These are phyloP conservation scores for Nothoprocta pentlandii DNA, from an alignment of 2,113 vertebrate species.

Conservation along the genomic window DNA sequence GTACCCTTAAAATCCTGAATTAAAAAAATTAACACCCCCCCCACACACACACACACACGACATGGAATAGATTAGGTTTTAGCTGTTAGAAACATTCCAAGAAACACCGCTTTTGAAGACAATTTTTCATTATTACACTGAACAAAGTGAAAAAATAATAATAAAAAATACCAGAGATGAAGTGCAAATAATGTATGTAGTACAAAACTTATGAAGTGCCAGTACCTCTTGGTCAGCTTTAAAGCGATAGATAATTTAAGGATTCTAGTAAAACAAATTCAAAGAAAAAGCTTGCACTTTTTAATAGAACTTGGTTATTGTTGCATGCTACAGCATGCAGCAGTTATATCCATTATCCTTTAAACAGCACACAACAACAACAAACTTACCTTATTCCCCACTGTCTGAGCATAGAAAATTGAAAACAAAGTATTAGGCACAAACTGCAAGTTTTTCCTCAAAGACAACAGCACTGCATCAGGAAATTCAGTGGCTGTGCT, in stretches of 20 bases:
- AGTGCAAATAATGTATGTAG: background rate
- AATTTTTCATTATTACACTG: background rate
- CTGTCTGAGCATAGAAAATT: slow-evolving; percentile 46
- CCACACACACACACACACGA: no score
- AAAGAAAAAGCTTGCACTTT: slow-evolving; percentile 40
- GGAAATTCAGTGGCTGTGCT: background rate
- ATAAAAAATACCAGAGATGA: background rate
- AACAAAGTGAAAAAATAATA: background rate
- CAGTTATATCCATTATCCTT: slow-evolving; percentile 32
- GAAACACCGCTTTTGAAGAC: background rate
- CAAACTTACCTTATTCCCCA: slow-evolving; percentile 65
- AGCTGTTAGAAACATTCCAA: background rate
- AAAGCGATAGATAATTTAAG: background rate
- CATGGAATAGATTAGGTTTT: background rate
- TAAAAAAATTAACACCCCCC: background rate
- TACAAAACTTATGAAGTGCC: background rate
- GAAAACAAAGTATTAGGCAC: slow-evolving; percentile 20
- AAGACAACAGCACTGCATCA: background rate
- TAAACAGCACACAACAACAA: background rate
- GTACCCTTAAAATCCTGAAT: background rate
- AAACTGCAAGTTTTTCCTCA: background rate
- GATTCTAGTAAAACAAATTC: background rate
- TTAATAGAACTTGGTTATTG: background rate
- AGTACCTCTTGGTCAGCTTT: background rate
- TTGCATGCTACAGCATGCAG: slow-evolving; percentile 5